Base-by-base conservation (phyloP, 1,140 invertebrate genomes). In the Drosophila parvula region DNA sequence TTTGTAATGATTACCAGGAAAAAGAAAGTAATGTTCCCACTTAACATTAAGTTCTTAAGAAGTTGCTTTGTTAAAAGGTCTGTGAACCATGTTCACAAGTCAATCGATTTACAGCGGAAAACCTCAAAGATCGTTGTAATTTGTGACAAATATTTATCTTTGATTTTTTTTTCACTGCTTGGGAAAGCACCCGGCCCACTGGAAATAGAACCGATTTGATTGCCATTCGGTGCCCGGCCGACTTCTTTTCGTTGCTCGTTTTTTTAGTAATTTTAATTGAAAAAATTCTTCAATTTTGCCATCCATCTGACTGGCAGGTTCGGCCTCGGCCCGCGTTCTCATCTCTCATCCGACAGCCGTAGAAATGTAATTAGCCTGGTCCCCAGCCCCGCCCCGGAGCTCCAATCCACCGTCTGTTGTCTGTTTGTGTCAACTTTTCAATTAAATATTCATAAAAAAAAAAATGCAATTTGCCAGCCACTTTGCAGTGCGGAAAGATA, bases 261-360 rank as follows among this genome's bases (percentile, higher is more conserved):
- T 67, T 64, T 62, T 28, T 41, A 67, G 80, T 68, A 89, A 89
- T 89, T 88, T 88, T 88, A 88, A 88, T 88, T 88, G 83, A 89
- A 88, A 88, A 88, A 88, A 89, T 88, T 88, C 84, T 88, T 88
- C 83, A 88, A 82, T 88, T 86, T 88, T 85, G 82, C 82, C 79
- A 82, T 81, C 75, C 74, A 86, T 85, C 78, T 85, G 77, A 56
- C 60, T 57, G 53, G 43, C 51, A 51, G 62, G 40, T 43, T 43
- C 40, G 48, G 36, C 67, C 65, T 22, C 18, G 65, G 38, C 38
- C 34, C 45, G n/a, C 36, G 18, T 41, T 36, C 41, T 40, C 67
- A 58, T 71, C 65, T 70, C 67, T 58, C 44, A 27, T 32, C 28
- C 50, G 68, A 81, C 81, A 84, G 81, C 38, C 82, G 68, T 77